phyloP scores from a whole-genome alignment of 2,113 vertebrate species.

The Perca flavescens region DNA sequence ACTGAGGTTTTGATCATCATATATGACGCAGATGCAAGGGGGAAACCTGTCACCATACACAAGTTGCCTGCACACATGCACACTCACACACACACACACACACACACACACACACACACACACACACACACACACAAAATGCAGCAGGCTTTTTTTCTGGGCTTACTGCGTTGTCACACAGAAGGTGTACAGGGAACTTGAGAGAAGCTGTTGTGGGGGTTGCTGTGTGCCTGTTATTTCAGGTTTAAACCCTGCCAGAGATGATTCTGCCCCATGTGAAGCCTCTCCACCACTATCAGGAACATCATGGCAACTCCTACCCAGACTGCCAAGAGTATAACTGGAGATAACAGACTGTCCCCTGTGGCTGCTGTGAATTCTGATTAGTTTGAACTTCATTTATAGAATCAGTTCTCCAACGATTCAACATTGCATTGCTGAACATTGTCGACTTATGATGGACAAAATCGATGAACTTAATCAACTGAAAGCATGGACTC shows the following conservation, averaged over 20 bases:
- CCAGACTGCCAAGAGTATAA: conserved; percentile 4
- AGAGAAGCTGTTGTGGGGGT: conserved; percentile 61
- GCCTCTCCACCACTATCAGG: conserved; percentile 4
- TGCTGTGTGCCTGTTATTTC: conserved; percentile 56
- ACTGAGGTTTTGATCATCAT: conserved; percentile 46
- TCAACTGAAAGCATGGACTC: not conserved
- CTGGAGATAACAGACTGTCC: conserved; percentile 1
- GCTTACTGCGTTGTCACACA: conserved; percentile 23
- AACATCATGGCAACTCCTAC: conserved; percentile 16
- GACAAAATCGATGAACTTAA: not conserved
- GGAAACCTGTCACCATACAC: conserved; percentile 43
- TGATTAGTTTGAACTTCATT: not conserved
- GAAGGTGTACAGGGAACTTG: conserved; percentile 29
- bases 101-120: conserved; percentile 20
- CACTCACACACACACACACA: not conserved
- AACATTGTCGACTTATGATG: not conserved
- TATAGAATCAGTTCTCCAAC: not conserved
- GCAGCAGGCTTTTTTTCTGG: conserved; percentile 11
- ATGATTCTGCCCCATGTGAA: not conserved
- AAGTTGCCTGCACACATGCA: conserved; percentile 13
- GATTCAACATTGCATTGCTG: too few species aligned
- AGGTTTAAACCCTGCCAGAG: conserved; percentile 29
- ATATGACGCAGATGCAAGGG: conserved; percentile 64
- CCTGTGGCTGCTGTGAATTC: conserved; percentile 7
- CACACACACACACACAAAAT: conserved; percentile 24